Conservation (phyloP, 2,113 vertebrate species). For the Hemichromis elongatus region DNA sequence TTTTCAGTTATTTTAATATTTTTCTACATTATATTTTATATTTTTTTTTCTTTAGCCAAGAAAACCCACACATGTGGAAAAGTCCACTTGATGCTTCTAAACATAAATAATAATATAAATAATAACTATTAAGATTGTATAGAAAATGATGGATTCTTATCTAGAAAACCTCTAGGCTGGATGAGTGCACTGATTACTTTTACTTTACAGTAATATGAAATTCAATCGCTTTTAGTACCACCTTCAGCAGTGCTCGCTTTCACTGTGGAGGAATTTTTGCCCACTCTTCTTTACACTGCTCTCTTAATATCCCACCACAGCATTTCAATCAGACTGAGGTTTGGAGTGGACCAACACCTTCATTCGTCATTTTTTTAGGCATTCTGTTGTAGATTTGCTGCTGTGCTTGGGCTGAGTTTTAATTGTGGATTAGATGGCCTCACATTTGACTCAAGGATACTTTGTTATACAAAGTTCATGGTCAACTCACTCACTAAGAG, state of each 20-base stretch:
- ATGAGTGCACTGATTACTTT: background rate
- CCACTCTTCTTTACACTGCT: background rate
- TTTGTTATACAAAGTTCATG: background rate
- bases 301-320: background rate
- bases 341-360: background rate
- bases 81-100: background rate
- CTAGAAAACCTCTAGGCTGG: background rate
- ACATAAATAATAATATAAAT: background rate
- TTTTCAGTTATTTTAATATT: background rate
- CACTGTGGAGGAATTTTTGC: background rate
- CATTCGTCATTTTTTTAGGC: background rate
- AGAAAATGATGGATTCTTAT: background rate
- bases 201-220: background rate
- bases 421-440: background rate
- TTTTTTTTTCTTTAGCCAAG: background rate
- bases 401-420: background rate
- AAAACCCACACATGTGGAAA: background rate
- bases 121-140: background rate
- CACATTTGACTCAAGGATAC: background rate
- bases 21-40: background rate
- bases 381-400: background rate
- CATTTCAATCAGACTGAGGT: background rate
- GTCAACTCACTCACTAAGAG: background rate
- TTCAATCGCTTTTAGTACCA: background rate
- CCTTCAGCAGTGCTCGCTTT: background rate